Evolutionary conservation across 1,140 invertebrate species (phyloP).

Genomic region (Globodera ellingtonae): DNA sequence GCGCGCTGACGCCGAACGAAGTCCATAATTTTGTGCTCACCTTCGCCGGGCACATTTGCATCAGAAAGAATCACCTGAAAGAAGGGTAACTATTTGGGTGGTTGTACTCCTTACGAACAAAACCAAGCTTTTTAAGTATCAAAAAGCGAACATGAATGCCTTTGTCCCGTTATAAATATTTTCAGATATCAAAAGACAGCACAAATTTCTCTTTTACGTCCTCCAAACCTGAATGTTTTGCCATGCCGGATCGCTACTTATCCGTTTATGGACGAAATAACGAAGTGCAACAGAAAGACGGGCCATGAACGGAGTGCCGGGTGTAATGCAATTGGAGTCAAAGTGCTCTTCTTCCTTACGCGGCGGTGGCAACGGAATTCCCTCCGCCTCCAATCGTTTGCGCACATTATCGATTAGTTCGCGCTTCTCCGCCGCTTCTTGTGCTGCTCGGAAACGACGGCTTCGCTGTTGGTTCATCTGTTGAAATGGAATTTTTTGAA

Average conservation of each 20-base stretch:
- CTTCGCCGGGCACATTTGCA: conserved; percentile 96
- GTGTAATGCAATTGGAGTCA: conserved; percentile 98
- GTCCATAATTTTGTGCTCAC: conserved; percentile 99
- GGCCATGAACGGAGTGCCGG: conserved; percentile 97
- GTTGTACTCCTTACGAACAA: no score
- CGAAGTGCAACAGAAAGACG: conserved; percentile 87
- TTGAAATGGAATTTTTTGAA: neutral
- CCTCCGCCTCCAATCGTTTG: conserved; percentile 75
- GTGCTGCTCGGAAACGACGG: conserved; percentile 90
- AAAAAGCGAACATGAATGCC: no score
- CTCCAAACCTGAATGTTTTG: conserved; percentile 78
- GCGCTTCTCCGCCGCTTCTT: conserved; percentile 88
- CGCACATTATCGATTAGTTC: conserved; percentile 73
- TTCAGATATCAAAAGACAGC: no score
- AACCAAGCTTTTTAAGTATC: no score
- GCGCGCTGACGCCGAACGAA: conserved; percentile 86
- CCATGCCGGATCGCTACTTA: conserved; percentile 95
- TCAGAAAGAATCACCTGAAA: conserved; percentile 84
- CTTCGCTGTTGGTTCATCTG: conserved; percentile 99
- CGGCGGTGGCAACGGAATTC: conserved; percentile 80
- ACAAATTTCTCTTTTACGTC: neutral
- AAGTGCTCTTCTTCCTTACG: conserved; percentile 90
- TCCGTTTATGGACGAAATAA: conserved; percentile 90
- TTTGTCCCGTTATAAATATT: no score
- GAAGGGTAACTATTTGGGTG: neutral